Evolutionary conservation across 2,113 vertebrate genomes (phyloP).

Genomic region (Limanda limanda): DNA sequence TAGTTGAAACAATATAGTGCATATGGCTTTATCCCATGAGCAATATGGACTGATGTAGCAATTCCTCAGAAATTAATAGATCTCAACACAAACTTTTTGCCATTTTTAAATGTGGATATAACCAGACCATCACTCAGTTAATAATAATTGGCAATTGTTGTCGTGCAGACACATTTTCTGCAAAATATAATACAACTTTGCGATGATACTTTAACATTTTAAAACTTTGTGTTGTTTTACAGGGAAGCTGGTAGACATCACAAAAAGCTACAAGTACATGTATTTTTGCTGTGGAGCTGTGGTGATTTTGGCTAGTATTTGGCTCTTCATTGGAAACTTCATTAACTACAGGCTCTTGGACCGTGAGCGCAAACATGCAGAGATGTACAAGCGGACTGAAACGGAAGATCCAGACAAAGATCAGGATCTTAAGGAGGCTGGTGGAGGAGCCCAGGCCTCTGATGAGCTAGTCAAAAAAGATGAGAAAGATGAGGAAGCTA

Average conservation of each 20-base stretch:
- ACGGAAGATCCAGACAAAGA: conserved; percentile 79
- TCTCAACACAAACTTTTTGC: neutral
- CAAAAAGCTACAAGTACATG: conserved; percentile 93
- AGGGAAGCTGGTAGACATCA: conserved; percentile 95
- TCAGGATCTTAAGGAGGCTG: conserved; percentile 66
- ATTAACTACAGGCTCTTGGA: conserved; percentile 95
- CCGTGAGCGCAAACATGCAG: conserved; percentile 85
- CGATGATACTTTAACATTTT: neutral
- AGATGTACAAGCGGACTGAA: conserved; percentile 78
- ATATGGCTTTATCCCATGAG: too few relatives aligned
- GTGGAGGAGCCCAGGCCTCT: conserved; percentile 42
- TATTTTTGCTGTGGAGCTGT: conserved; percentile 91
- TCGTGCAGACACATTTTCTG: neutral
- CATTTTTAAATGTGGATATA: neutral
- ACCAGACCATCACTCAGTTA: neutral
- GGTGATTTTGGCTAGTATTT: conserved; percentile 90
- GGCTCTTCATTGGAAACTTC: conserved; percentile 94
- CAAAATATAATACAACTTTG: too few relatives aligned
- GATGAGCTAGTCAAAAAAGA: conserved; percentile 30
- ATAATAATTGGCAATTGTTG: neutral
- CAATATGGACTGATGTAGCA: neutral
- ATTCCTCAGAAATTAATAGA: neutral
- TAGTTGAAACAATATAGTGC: too few relatives aligned
- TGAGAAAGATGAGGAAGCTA: conserved; percentile 66
- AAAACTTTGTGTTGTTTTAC: conserved; percentile 52